Evolutionary conservation across 2,113 vertebrate genomes (phyloP).

Genomic region (Rhagologus leucostigma): DNA sequence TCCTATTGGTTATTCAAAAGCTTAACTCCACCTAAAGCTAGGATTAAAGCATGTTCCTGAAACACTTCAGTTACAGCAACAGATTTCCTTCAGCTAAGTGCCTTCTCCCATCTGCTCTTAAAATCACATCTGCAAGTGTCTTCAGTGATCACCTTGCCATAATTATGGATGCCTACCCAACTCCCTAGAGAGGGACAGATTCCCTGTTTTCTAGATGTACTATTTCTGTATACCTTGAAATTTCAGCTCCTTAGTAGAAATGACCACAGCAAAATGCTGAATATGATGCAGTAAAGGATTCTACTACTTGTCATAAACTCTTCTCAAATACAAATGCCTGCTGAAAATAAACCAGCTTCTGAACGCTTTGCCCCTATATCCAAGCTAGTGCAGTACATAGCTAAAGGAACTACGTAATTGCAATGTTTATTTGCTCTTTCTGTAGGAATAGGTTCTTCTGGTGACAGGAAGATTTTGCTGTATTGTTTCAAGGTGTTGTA

Average conservation of each 20-base stretch:
- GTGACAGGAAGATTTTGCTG: not conserved
- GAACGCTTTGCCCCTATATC: not conserved
- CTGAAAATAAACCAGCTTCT: not conserved
- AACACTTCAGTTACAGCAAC: not conserved
- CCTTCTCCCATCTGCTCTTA: conserved; percentile 4
- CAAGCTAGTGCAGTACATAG: not conserved
- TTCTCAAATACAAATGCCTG: not conserved
- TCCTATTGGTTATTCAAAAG: conserved; percentile 12
- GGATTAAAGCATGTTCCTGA: conserved; percentile 31
- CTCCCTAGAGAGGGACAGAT: not conserved
- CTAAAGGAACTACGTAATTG: not conserved
- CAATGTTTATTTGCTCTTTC: not conserved
- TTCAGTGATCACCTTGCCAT: not conserved
- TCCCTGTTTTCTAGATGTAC: not conserved
- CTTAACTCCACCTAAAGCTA: conserved; percentile 47
- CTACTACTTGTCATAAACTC: not conserved
- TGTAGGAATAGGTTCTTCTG: not conserved
- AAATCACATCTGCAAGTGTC: not conserved
- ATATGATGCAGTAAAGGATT: not conserved
- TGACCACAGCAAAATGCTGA: not conserved
- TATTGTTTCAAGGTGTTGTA: not conserved
- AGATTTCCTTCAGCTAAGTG: conserved; percentile 14
- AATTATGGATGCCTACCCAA: not conserved
- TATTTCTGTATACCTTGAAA: not conserved
- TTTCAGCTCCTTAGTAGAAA: not conserved